A percentile compares a stretch with the other conserved stretches of the same genome.
These are phyloP conservation scores for Harlomillsia oculata DNA, from an alignment of 1,140 invertebrate species.

Conservation along the genomic window DNA sequence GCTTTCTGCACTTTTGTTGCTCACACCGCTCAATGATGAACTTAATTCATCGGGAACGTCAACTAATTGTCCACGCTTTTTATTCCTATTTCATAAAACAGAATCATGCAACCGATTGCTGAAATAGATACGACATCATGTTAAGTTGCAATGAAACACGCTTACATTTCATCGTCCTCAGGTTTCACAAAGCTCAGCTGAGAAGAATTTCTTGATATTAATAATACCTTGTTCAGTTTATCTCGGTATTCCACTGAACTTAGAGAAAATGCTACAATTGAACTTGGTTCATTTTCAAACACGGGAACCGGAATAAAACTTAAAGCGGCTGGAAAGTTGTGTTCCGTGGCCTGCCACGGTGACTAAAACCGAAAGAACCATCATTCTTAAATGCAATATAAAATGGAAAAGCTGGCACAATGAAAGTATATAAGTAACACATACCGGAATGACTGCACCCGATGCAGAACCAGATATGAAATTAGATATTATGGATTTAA, in stretches of 20 bases:
- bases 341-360: slow-evolving; percentile 54
- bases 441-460: slow-evolving; percentile 45
- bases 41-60: too few species aligned
- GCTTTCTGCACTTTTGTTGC: too few species aligned
- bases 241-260: slow-evolving; percentile 61
- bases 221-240: too few species aligned
- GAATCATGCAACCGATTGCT: too few species aligned
- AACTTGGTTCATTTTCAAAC: slow-evolving; percentile 75
- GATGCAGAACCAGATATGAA: slow-evolving; percentile 48
- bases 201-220: too few species aligned
- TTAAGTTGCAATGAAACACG: too few species aligned
- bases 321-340: slow-evolving; percentile 49
- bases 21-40: too few species aligned
- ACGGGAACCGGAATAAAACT: slow-evolving; percentile 62
- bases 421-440: neutral
- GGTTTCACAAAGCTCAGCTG: too few species aligned
- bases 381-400: neutral
- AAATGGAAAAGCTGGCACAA: neutral
- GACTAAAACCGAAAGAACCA: slow-evolving; percentile 40
- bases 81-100: too few species aligned
- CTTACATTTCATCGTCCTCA: too few species aligned
- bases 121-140: too few species aligned
- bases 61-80: too few species aligned
- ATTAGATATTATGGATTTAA: slow-evolving; percentile 60
- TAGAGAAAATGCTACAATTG: slow-evolving; percentile 77